Evolutionary conservation across 1,140 invertebrate species (phyloP).

Genomic region (Paralvinella palmiformis): DNA sequence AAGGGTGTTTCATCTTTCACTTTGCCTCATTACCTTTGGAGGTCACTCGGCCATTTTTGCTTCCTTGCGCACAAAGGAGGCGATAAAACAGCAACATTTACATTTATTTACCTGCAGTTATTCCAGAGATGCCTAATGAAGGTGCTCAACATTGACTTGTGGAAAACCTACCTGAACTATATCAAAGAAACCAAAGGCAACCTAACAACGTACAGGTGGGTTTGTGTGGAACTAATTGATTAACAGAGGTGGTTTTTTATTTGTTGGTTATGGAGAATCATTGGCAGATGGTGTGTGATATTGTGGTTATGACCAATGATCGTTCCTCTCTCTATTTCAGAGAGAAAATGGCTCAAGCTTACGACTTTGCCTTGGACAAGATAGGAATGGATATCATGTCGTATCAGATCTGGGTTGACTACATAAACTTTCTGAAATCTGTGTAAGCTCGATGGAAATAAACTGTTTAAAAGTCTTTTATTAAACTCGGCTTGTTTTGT

Average conservation of each 20-base stretch:
- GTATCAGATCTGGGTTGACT: conserved; percentile 95
- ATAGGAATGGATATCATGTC: conserved; percentile 97
- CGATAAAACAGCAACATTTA: too few species aligned
- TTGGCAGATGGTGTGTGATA: too few species aligned
- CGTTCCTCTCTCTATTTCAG: conserved; percentile 58
- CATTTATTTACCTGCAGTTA: conserved; percentile 62
- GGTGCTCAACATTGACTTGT: conserved; percentile 96
- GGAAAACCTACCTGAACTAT: conserved; percentile 96
- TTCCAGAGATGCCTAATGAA: conserved; percentile 97
- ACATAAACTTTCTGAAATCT: conserved; percentile 93
- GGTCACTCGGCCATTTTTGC: too few species aligned
- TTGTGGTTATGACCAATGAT: too few species aligned
- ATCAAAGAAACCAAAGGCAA: conserved; percentile 95
- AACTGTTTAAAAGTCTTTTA: background rate
- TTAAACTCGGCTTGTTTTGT: too few species aligned
- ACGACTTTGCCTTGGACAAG: conserved; percentile 98
- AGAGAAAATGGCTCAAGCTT: conserved; percentile 99
- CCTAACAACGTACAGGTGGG: conserved; percentile 90
- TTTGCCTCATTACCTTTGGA: too few species aligned
- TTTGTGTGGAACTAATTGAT: too few species aligned
- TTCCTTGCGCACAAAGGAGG: too few species aligned
- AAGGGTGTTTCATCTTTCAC: too few species aligned
- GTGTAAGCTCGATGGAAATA: conserved; percentile 67
- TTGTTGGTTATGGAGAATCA: too few species aligned
- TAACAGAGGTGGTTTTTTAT: too few species aligned